Evolutionary conservation across 2,113 vertebrate species (phyloP).

Genomic region (Azemiops feae): DNA sequence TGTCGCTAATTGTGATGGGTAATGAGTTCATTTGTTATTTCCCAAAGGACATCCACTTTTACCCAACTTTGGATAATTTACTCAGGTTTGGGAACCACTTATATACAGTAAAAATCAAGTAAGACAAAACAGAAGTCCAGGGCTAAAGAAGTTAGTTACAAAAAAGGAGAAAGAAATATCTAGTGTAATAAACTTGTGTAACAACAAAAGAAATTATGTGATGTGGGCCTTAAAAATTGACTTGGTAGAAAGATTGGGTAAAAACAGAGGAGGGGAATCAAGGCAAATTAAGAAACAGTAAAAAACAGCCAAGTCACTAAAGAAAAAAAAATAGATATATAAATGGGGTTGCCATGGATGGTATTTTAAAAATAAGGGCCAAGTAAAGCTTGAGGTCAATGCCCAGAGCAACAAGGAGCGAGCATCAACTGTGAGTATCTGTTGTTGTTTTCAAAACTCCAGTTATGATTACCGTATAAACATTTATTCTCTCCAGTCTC

Average conservation of each 20-base stretch:
- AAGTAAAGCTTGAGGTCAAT: background rate
- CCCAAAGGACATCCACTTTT: background rate
- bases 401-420: background rate
- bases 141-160: background rate
- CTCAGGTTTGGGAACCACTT: background rate
- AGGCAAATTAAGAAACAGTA: background rate
- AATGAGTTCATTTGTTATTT: background rate
- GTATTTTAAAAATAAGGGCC: background rate
- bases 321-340: background rate
- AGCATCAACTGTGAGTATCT: background rate
- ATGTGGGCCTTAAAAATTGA: background rate
- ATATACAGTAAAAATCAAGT: background rate
- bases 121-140: background rate
- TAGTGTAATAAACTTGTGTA: background rate
- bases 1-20: background rate
- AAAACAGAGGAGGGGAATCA: background rate
- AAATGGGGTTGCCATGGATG: background rate
- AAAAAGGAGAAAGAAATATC: background rate
- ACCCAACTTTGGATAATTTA: background rate
- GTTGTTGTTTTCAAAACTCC: background rate
- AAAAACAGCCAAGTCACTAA: background rate
- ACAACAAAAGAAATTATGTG: background rate
- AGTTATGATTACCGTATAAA: background rate
- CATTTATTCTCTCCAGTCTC: background rate
- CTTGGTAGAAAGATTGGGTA: too few relatives aligned